Conservation (phyloP, 1,140 invertebrate genomes). For the Archivesica marissinica region DNA sequence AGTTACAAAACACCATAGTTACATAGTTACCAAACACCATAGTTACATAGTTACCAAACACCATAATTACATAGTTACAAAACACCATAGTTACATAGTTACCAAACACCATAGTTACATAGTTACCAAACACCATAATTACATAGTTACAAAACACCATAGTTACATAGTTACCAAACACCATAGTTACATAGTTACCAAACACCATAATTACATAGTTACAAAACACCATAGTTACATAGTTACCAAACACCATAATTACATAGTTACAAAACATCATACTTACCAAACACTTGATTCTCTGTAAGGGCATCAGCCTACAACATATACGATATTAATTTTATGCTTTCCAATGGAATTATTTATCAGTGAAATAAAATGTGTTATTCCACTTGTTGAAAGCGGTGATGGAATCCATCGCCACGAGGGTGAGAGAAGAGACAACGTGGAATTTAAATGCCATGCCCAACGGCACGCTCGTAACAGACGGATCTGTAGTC, state of each 20-base stretch:
- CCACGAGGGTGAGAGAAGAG: constrained; percentile 4
- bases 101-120: background rate
- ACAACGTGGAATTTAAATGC: too few relatives aligned
- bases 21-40: too few relatives aligned
- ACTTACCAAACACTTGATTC: constrained; percentile 50
- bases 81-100: too few relatives aligned
- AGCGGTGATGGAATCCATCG: background rate
- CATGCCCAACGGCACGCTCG: background rate
- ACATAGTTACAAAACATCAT: background rate
- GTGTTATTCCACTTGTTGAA: background rate
- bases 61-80: too few relatives aligned
- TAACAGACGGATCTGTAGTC: background rate
- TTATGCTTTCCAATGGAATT: too few relatives aligned
- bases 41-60: too few relatives aligned
- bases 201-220: background rate
- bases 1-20: too few relatives aligned
- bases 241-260: background rate
- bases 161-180: background rate
- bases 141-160: background rate
- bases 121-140: background rate
- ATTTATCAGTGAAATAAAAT: background rate
- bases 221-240: background rate
- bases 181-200: background rate
- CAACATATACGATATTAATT: background rate
- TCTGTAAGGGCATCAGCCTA: constrained; percentile 35